Evolutionary conservation across 2,888 invertebrate genomes (phyloP).

Genomic region (Hymenopus coronatus): DNA sequence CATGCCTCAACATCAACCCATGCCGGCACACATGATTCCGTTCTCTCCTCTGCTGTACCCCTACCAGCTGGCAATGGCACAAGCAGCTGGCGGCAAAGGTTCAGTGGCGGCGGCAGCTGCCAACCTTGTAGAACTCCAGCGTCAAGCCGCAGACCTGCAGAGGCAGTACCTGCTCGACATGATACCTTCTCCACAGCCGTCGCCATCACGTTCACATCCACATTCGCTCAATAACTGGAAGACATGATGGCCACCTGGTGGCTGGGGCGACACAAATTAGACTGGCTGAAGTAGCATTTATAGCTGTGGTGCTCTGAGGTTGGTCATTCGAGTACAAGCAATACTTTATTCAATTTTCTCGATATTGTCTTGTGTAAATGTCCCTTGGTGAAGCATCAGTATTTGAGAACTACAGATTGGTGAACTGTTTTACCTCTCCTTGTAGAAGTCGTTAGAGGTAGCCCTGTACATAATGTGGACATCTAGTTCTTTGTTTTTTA

Average conservation of each 20-base stretch:
- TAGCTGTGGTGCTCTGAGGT: not conserved
- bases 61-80: constrained; percentile 71
- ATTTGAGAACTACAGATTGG: not conserved
- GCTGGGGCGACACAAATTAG: not conserved
- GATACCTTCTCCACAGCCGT: constrained; percentile 63
- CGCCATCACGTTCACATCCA: constrained; percentile 30
- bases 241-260: constrained; percentile 50
- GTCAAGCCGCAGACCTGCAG: constrained; percentile 81
- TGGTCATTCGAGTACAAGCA: not conserved
- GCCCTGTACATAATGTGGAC: not conserved
- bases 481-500: not conserved
- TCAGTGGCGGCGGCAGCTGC: constrained; percentile 31
- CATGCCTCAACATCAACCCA: constrained; percentile 59
- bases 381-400: not conserved
- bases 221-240: constrained; percentile 56
- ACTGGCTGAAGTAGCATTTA: not conserved
- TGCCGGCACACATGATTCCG: constrained; percentile 84
- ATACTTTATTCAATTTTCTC: not conserved
- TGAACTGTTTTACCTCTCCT: not conserved
- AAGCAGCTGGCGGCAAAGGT: constrained; percentile 38
- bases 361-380: not conserved
- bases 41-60: constrained; percentile 85
- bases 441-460: not conserved
- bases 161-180: constrained; percentile 95
- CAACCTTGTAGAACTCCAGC: constrained; percentile 68